These are phyloP conservation scores for Pecten maximus DNA, from an alignment of 2,888 invertebrate genomes.

Conservation along the genomic window DNA sequence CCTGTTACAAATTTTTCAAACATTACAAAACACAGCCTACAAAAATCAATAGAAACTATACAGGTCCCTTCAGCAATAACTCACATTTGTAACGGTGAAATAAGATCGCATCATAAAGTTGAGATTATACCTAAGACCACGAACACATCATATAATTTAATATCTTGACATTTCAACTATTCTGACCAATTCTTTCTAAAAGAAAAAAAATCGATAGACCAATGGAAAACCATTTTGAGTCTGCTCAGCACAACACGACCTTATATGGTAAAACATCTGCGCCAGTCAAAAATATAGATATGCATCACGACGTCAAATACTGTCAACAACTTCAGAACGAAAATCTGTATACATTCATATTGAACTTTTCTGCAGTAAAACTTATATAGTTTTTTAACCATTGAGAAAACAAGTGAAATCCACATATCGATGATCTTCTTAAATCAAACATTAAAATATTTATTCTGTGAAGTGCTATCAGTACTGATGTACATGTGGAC, in stretches of 20 bases:
- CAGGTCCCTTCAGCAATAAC: background rate
- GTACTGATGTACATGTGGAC: too few relatives aligned
- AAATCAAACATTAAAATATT: too few relatives aligned
- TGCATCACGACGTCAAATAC: too few relatives aligned
- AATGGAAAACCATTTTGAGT: background rate
- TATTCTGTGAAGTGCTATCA: too few relatives aligned
- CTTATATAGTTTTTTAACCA: too few relatives aligned
- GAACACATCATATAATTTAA: background rate
- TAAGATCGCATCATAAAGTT: background rate
- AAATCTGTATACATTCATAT: too few relatives aligned
- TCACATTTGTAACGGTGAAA: background rate
- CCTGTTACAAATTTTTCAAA: background rate
- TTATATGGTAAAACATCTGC: background rate
- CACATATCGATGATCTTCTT: too few relatives aligned
- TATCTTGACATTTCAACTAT: constrained; percentile 15
- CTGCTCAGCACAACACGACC: background rate
- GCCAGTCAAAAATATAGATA: background rate
- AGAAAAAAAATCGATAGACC: constrained; percentile 14
- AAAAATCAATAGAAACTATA: background rate
- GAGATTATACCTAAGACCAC: background rate
- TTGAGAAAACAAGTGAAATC: too few relatives aligned
- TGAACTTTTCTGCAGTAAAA: too few relatives aligned
- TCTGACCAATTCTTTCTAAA: background rate
- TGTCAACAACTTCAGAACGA: too few relatives aligned
- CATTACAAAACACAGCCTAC: background rate